Percentiles rank a stretch among this genome's conserved stretches.
Evolutionary conservation across 2,113 vertebrate genomes (phyloP).

Genomic region (Symphodus melops): DNA sequence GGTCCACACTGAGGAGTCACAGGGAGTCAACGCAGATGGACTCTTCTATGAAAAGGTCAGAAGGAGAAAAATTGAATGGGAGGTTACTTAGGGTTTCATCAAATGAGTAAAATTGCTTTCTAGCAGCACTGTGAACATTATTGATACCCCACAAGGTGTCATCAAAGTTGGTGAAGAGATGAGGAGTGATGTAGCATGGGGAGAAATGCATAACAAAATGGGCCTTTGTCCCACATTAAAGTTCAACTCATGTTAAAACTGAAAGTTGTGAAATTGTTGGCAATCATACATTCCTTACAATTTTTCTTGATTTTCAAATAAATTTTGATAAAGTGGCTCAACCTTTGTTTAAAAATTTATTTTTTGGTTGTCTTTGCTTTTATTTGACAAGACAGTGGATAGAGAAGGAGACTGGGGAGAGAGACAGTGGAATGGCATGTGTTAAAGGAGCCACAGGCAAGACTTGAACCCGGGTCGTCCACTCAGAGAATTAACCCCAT

Average conservation of each 20-base stretch:
- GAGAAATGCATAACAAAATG: slow-evolving; percentile 16
- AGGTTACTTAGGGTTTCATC: slow-evolving; percentile 61
- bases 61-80: slow-evolving; percentile 60
- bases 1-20: slow-evolving; percentile 52
- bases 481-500: too few relatives aligned
- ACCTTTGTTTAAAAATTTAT: too few relatives aligned
- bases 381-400: too few relatives aligned
- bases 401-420: too few relatives aligned
- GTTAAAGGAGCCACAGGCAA: too few relatives aligned
- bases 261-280: too few relatives aligned
- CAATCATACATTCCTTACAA: too few relatives aligned
- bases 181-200: neutral
- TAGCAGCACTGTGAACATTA: slow-evolving; percentile 3
- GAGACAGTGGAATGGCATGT: too few relatives aligned
- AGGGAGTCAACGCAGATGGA: slow-evolving; percentile 49
- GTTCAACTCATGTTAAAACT: neutral
- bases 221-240: neutral
- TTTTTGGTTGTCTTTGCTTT: too few relatives aligned
- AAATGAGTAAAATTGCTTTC: slow-evolving; percentile 65
- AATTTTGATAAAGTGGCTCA: too few relatives aligned
- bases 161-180: slow-evolving; percentile 29
- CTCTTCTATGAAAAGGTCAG: slow-evolving; percentile 62
- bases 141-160: slow-evolving; percentile 51
- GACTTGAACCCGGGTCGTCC: too few relatives aligned
- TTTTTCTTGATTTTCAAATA: too few relatives aligned